A percentile compares a stretch with the other conserved stretches of the same genome.
phyloP scores from a whole-genome alignment of 2,113 vertebrate genomes.

The Manacus vitellinus region DNA sequence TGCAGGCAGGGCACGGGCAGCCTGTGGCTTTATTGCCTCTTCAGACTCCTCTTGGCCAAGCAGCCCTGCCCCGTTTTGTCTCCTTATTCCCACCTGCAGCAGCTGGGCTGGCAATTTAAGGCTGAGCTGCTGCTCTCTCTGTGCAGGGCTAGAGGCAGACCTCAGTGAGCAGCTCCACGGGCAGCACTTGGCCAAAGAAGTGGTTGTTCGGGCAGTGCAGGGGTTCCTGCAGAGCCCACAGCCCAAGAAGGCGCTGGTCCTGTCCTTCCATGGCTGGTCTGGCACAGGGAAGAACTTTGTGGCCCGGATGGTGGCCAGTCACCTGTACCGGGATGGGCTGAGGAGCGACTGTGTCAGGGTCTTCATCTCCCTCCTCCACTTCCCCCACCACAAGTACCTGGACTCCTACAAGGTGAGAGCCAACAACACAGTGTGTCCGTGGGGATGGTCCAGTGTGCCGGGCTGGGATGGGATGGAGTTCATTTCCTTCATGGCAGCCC shows the following conservation, averaged over 20 bases:
- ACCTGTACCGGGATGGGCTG: conserved; percentile 88
- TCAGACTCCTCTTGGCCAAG: background rate
- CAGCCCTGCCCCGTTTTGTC: rapidly evolving
- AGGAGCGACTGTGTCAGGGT: conserved; percentile 87
- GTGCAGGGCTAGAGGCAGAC: conserved; percentile 83
- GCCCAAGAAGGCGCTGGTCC: conserved; percentile 83
- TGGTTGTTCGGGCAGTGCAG: conserved; percentile 78
- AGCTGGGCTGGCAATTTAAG: background rate
- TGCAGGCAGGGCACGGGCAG: background rate
- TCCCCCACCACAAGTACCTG: conserved; percentile 84
- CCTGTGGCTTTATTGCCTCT: background rate
- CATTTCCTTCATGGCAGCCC: rapidly evolving
- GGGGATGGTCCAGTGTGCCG: rapidly evolving
- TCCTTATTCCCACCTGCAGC: background rate
- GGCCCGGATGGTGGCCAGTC: conserved; percentile 85
- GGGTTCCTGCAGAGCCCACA: conserved; percentile 80
- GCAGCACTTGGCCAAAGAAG: conserved; percentile 86
- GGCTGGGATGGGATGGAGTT: background rate
- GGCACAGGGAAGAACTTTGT: conserved; percentile 97
- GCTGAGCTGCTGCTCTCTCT: background rate
- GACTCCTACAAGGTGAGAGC: conserved; percentile 89
- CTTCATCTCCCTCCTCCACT: conserved; percentile 90
- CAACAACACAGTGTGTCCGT: rapidly evolving
- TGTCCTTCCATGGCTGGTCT: conserved; percentile 95
- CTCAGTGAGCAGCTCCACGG: conserved; percentile 85